A percentile compares a stretch with the other conserved stretches of the same genome.
phyloP scores from a whole-genome alignment of 2,113 vertebrate genomes.

The Callospermophilus lateralis region DNA sequence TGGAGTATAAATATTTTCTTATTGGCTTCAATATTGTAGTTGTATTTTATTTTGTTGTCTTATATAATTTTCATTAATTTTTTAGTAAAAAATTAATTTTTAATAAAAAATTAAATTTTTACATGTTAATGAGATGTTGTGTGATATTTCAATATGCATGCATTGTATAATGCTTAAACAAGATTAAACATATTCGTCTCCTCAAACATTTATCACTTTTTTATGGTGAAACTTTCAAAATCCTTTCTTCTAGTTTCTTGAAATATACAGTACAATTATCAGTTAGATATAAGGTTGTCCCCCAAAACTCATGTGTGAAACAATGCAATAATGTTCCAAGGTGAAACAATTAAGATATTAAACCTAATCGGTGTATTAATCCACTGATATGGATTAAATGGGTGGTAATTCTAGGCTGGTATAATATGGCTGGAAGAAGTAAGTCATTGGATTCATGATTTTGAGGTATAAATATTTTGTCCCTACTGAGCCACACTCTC shows the following conservation, averaged over 20 bases:
- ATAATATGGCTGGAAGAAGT: no score
- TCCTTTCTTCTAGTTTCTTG: neutral
- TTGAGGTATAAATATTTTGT: no score
- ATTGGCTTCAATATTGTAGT: neutral
- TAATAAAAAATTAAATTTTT: neutral
- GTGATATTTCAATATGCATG: neutral
- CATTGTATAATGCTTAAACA: neutral
- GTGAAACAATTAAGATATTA: no score
- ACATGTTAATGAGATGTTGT: neutral
- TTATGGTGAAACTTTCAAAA: neutral
- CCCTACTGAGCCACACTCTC: no score
- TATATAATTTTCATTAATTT: neutral
- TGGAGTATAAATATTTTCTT: neutral
- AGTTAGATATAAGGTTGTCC: no score
- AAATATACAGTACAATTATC: neutral
- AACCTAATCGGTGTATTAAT: no score
- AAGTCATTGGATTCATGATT: no score
- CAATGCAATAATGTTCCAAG: no score
- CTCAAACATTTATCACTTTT: neutral
- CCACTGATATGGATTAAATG: no score
- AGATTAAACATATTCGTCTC: neutral
- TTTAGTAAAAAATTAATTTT: neutral
- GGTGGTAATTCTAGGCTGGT: no score
- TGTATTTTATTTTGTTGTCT: conserved; percentile 15
- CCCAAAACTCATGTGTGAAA: no score